phyloP scores from a whole-genome alignment of 2,797 vertebrate genomes.

The Pagetopsis macropterus region DNA sequence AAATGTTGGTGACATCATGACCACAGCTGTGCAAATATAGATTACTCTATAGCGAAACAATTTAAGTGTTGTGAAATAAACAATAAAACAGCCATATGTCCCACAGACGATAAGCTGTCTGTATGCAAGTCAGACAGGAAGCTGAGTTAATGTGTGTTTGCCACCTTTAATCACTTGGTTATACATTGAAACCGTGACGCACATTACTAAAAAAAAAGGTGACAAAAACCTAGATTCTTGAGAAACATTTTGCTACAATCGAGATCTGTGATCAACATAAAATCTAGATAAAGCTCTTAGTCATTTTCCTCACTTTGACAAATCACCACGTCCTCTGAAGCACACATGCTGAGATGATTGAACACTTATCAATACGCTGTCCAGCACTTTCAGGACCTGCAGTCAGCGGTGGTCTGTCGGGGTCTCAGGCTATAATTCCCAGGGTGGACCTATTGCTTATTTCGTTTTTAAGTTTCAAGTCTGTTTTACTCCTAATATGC shows the following conservation, averaged over 20 bases:
- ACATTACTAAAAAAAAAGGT: slow-evolving; percentile 19
- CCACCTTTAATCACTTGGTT: neutral
- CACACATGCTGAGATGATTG: neutral
- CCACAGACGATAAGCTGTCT: neutral
- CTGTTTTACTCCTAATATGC: too few species aligned
- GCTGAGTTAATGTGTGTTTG: neutral
- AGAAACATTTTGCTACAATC: neutral
- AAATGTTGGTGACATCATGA: neutral
- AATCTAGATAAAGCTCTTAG: neutral
- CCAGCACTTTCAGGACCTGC: neutral
- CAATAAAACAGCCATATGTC: neutral
- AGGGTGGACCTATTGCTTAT: too few species aligned
- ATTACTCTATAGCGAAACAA: neutral
- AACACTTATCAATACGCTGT: neutral
- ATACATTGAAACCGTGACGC: slow-evolving; percentile 27
- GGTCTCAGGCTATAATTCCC: too few species aligned
- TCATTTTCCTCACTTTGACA: neutral
- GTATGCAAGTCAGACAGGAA: neutral
- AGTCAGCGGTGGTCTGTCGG: too few species aligned
- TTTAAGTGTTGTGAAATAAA: neutral
- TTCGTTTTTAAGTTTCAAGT: too few species aligned
- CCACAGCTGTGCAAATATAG: neutral
- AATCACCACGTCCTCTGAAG: too few species aligned
- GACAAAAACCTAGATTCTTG: slow-evolving; percentile 32
- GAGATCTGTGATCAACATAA: slow-evolving; percentile 8